Evolutionary conservation across 1,140 invertebrate species (phyloP).

Genomic region (Diabrotica undecimpunctata): DNA sequence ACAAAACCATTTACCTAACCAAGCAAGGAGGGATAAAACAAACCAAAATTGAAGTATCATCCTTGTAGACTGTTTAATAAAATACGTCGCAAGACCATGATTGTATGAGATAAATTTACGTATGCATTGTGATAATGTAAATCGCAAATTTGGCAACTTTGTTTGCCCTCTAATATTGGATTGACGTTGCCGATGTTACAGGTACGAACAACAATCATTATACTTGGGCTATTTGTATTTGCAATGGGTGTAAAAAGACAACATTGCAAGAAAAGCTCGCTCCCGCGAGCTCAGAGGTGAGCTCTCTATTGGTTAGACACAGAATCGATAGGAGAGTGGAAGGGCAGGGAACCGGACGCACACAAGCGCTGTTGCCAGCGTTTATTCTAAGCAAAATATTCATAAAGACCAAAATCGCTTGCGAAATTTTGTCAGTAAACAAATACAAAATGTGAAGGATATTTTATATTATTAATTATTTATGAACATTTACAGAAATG

Average conservation of each 20-base stretch:
- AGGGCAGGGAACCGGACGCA: slow-evolving; percentile 40
- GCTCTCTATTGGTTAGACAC: slow-evolving; percentile 42
- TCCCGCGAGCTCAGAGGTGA: slow-evolving; percentile 41
- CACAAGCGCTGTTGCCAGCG: slow-evolving; percentile 28
- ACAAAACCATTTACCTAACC: slow-evolving; percentile 3
- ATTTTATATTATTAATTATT: slow-evolving; percentile 26
- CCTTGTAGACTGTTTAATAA: not conserved
- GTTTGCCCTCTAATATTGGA: slow-evolving; percentile 33
- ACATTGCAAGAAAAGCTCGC: slow-evolving; percentile 39
- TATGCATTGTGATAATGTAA: slow-evolving; percentile 15
- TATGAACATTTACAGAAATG: not conserved
- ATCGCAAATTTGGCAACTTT: slow-evolving; percentile 31
- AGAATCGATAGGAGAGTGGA: slow-evolving; percentile 44
- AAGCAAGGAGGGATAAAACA: slow-evolving; percentile 6
- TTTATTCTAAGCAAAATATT: slow-evolving; percentile 21
- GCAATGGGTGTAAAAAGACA: slow-evolving; percentile 31
- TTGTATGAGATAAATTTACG: slow-evolving; percentile 18
- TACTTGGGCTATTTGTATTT: slow-evolving; percentile 19
- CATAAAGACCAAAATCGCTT: slow-evolving; percentile 33
- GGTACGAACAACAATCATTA: slow-evolving; percentile 17
- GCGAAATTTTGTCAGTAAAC: slow-evolving; percentile 41
- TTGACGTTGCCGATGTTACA: slow-evolving; percentile 28
- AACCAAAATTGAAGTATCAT: slow-evolving; percentile 15
- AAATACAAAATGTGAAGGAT: slow-evolving; percentile 41
- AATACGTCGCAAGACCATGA: slow-evolving; percentile 12